phyloP scores from a whole-genome alignment of 2,797 vertebrate species.

The Kryptopterus vitreolus region DNA sequence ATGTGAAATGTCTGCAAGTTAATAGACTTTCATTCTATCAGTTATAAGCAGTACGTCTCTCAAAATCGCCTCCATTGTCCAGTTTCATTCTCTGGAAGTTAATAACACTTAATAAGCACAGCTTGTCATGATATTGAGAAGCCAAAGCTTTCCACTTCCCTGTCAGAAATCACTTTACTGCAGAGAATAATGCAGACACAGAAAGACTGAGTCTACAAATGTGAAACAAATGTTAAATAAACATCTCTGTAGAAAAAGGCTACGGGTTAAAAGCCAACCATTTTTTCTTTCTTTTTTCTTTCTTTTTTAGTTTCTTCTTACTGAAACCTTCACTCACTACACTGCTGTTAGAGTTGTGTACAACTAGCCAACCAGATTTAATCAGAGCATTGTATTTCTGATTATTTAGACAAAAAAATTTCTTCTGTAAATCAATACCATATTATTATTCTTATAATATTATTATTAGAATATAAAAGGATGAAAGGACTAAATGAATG shows the following conservation, averaged over 20 bases:
- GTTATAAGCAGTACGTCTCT: background rate
- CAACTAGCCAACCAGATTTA: background rate
- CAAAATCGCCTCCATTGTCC: background rate
- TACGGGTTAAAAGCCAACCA: too few species aligned
- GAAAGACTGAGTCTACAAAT: background rate
- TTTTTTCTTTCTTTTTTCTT: too few species aligned
- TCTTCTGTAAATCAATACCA: too few species aligned
- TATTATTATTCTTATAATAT: too few species aligned
- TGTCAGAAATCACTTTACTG: background rate
- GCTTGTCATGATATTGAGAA: background rate
- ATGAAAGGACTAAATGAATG: too few species aligned
- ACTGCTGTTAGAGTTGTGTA: background rate
- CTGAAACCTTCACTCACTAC: background rate
- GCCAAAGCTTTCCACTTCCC: background rate
- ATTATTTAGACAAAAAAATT: too few species aligned
- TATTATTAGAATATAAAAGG: too few species aligned
- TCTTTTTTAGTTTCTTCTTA: background rate
- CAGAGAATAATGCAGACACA: background rate
- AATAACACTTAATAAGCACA: background rate
- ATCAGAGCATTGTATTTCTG: background rate
- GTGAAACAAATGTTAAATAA: background rate
- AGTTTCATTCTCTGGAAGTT: background rate
- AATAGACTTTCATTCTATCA: background rate
- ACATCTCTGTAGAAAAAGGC: too few species aligned
- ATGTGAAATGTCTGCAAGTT: background rate